Evolutionary conservation across 64 coral and sea anemone species (phyloP).

Genomic region (Hydrozoanthus tunicans): DNA sequence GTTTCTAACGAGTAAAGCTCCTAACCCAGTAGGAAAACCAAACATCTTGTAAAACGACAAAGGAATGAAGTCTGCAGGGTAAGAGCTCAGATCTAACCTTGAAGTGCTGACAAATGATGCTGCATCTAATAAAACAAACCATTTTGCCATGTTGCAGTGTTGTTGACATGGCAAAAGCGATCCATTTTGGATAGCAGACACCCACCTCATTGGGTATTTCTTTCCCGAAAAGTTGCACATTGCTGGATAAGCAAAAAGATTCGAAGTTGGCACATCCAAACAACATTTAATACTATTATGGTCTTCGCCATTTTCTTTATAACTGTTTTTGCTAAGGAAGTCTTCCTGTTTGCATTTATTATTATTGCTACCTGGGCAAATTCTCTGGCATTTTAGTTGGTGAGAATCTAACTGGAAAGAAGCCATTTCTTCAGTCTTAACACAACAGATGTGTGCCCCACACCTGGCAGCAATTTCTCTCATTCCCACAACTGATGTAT

Average conservation of each 20-base stretch:
- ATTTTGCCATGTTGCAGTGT: conserved; percentile 6
- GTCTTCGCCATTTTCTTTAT: background rate
- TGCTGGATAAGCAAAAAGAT: conserved; percentile 93
- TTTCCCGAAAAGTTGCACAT: conserved; percentile 96
- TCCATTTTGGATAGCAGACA: conserved; percentile 56
- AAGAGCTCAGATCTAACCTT: conserved; percentile 65
- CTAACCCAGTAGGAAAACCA: conserved; percentile 97
- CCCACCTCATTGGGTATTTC: conserved; percentile 85
- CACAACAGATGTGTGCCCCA: conserved; percentile 68
- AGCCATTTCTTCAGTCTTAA: conserved; percentile 55
- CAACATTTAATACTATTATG: background rate
- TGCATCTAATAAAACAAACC: conserved; percentile 95
- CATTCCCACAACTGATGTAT: conserved; percentile 98
- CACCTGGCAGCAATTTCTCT: conserved; percentile 68
- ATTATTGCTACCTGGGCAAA: background rate
- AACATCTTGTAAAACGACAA: conserved; percentile 98
- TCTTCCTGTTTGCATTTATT: too few species aligned
- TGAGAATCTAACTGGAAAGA: background rate
- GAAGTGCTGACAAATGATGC: conserved; percentile 93
- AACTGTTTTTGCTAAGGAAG: background rate
- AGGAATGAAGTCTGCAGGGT: conserved; percentile 83
- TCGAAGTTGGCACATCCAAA: background rate
- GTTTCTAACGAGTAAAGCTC: conserved; percentile 77
- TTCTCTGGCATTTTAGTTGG: background rate
- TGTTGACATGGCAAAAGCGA: conserved; percentile 1